Evolutionary conservation across 2,888 invertebrate genomes (phyloP).

Genomic region (Smittia sp.): DNA sequence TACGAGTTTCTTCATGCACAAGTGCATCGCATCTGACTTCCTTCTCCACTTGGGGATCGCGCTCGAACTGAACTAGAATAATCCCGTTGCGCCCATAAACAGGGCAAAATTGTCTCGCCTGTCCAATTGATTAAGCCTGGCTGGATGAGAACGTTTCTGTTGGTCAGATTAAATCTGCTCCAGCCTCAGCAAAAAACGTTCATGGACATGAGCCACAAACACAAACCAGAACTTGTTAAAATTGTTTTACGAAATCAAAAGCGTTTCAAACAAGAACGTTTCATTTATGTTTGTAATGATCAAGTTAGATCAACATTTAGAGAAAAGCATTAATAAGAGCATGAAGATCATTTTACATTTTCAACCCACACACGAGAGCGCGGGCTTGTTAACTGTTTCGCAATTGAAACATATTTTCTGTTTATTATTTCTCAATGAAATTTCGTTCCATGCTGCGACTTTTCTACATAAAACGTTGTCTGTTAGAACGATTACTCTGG

Average conservation of each 20-base stretch:
- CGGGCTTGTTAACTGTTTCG: conserved; percentile 23
- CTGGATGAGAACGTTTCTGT: background rate
- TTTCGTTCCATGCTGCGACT: conserved; percentile 10
- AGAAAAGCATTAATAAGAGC: conserved; percentile 10
- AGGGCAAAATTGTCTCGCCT: background rate
- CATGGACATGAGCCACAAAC: conserved; percentile 18
- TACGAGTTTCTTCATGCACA: conserved; percentile 14
- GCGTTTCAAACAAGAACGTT: conserved; percentile 10
- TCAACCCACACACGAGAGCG: conserved; percentile 11
- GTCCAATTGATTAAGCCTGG: no score
- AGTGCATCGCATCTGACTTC: conserved; percentile 20
- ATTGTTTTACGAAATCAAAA: conserved; percentile 17
- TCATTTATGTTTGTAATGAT: conserved; percentile 10
- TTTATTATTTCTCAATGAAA: conserved; percentile 25
- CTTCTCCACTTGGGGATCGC: background rate
- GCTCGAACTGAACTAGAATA: background rate
- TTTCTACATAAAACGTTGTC: background rate
- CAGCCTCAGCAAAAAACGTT: no score
- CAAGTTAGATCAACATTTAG: conserved; percentile 12
- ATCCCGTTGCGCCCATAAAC: conserved; percentile 8
- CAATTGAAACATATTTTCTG: conserved; percentile 24
- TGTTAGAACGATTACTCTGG: conserved; percentile 9
- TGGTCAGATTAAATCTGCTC: no score
- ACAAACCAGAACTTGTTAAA: background rate
- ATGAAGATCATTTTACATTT: conserved; percentile 24